Conservation (phyloP, 2,888 invertebrate genomes). For the Eilema caniola region DNA sequence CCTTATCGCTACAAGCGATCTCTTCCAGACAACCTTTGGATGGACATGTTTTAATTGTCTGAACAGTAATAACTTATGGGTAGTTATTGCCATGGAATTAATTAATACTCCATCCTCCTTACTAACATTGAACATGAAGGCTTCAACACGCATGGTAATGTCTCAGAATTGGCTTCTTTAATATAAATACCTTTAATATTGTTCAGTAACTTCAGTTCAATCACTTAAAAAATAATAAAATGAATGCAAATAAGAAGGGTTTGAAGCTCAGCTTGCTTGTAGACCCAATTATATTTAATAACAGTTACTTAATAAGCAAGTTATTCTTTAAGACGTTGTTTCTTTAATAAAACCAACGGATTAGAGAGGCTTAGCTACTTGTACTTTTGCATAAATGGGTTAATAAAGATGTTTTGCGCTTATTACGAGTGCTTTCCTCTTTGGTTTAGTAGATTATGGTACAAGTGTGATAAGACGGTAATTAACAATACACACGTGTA, state of each 20-base stretch:
- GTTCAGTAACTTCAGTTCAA: background rate
- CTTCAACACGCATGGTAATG: no score
- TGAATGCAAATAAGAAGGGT: slow-evolving; percentile 12
- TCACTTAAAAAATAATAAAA: background rate
- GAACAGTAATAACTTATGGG: no score
- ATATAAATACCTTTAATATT: background rate
- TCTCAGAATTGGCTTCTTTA: no score
- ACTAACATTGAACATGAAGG: no score
- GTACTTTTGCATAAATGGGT: slow-evolving; percentile 12
- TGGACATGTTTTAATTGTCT: no score
- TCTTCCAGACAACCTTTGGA: no score
- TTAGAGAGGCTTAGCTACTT: slow-evolving; percentile 24
- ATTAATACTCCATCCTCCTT: no score
- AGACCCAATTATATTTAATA: slow-evolving; percentile 43
- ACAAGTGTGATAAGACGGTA: no score
- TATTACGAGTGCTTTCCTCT: background rate
- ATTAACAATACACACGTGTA: no score
- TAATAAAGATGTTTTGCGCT: background rate
- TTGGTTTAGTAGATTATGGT: no score
- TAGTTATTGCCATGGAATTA: no score
- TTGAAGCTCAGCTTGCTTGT: slow-evolving; percentile 8
- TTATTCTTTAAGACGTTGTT: slow-evolving; percentile 32
- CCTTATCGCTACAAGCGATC: no score
- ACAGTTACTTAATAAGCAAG: slow-evolving; percentile 19
- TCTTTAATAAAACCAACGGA: slow-evolving; percentile 39